A percentile compares a stretch with the other conserved stretches of the same genome.
phyloP scores from a whole-genome alignment of 2,888 invertebrate species.

The Chymomyza amoena region DNA sequence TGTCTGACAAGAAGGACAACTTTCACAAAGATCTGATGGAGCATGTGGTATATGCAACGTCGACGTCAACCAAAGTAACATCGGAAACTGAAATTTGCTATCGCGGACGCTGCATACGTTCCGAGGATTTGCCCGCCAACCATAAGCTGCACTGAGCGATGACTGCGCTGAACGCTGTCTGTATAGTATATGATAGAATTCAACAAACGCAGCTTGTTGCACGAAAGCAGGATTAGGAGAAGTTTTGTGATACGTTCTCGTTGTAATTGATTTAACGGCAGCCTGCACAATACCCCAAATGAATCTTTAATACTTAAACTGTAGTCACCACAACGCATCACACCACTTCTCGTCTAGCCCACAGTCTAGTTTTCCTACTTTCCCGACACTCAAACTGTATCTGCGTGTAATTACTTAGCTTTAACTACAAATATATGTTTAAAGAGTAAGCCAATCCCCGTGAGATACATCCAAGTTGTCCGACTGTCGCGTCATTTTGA shows the following conservation, averaged over 20 bases:
- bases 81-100: slow-evolving; percentile 94
- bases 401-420: slow-evolving; percentile 66
- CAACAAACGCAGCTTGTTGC: background rate
- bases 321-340: slow-evolving; percentile 17
- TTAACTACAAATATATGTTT: slow-evolving; percentile 57
- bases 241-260: slow-evolving; percentile 21
- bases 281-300: background rate
- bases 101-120: slow-evolving; percentile 90
- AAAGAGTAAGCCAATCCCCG: slow-evolving; percentile 32
- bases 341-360: slow-evolving; percentile 6
- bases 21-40: slow-evolving; percentile 78
- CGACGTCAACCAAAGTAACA: slow-evolving; percentile 87
- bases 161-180: background rate
- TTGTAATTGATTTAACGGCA: slow-evolving; percentile 2
- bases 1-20: slow-evolving; percentile 52
- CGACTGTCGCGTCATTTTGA: background rate
- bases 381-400: slow-evolving; percentile 26
- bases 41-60: slow-evolving; percentile 81
- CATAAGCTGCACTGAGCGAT: slow-evolving; percentile 76
- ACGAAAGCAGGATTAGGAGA: slow-evolving; percentile 15
- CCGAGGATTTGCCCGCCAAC: slow-evolving; percentile 78
- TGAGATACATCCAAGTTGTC: slow-evolving; percentile 10
- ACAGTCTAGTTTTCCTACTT: slow-evolving; percentile 1
- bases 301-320: background rate
- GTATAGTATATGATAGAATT: background rate